A percentile compares a stretch with the other conserved stretches of the same genome.
phyloP scores from a whole-genome alignment of 1,140 invertebrate species.

The Lordiphosa clarofinis region DNA sequence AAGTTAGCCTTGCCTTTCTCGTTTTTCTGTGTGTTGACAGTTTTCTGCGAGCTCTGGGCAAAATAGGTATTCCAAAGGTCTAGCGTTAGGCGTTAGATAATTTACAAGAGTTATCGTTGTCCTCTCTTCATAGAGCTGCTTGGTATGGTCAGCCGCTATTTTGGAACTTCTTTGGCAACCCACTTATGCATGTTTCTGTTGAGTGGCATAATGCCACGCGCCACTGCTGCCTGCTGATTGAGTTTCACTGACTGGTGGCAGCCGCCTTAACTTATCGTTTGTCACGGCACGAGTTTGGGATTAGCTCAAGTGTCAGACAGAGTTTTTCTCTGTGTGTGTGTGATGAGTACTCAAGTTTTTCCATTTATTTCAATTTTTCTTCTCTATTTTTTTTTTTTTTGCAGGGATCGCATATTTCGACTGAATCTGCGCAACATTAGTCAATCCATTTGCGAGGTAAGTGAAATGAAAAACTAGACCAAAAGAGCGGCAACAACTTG shows the following conservation, averaged over 20 bases:
- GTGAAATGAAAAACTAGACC: conserved; percentile 37
- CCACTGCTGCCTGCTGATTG: conserved; percentile 17
- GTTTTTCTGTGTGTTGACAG: too few species aligned
- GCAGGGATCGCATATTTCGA: conserved; percentile 86
- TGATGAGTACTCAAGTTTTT: conserved; percentile 28
- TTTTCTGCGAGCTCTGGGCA: too few species aligned
- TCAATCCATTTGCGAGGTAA: conserved; percentile 87
- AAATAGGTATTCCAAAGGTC: too few species aligned
- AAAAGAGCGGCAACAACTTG: conserved; percentile 21
- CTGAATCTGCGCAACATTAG: conserved; percentile 86
- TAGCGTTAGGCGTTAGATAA: too few species aligned
- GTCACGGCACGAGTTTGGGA: conserved; percentile 53
- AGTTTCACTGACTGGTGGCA: conserved; percentile 2
- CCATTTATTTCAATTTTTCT: conserved; percentile 23
- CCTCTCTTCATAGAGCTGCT: too few species aligned
- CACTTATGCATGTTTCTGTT: background rate
- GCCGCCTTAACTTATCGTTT: conserved; percentile 65
- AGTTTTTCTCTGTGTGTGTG: conserved; percentile 6
- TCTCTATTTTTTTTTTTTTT: conserved; percentile 18
- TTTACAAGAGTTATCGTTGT: too few species aligned
- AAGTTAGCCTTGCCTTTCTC: too few species aligned
- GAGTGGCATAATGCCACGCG: conserved; percentile 27
- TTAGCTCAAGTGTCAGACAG: conserved; percentile 55
- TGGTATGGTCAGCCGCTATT: too few species aligned
- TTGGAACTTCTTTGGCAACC: too few species aligned